These are phyloP conservation scores for Heterochromis multidens DNA, from an alignment of 2,113 vertebrate species.

Conservation along the genomic window DNA sequence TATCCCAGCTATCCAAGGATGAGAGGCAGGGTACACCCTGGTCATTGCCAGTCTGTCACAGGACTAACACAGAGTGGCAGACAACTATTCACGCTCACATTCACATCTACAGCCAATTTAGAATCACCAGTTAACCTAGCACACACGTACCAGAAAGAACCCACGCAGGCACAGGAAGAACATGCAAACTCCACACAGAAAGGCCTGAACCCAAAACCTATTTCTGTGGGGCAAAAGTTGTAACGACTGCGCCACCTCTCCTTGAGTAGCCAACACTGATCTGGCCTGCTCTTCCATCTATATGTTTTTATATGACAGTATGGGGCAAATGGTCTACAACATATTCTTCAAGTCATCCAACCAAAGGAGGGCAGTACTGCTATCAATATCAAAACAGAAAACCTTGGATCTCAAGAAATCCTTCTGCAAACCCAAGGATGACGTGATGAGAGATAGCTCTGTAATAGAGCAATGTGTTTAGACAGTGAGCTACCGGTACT, in stretches of 20 bases:
- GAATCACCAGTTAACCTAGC: neutral
- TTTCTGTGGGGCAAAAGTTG: neutral
- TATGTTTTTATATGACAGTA: neutral
- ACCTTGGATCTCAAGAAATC: neutral
- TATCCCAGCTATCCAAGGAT: neutral
- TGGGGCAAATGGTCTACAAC: neutral
- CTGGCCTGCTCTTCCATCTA: neutral
- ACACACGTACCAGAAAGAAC: neutral
- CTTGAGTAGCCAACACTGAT: neutral
- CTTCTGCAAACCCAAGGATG: neutral
- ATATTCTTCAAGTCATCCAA: neutral
- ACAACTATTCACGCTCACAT: neutral
- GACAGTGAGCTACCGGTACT: constrained; percentile 63
- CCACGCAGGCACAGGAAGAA: neutral
- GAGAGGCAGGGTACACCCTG: neutral
- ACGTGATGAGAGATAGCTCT: constrained; percentile 41
- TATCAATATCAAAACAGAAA: neutral
- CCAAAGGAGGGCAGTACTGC: constrained; percentile 9
- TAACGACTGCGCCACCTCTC: neutral
- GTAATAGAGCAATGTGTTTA: constrained; percentile 70
- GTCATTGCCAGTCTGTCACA: neutral
- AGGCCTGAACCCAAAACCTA: neutral
- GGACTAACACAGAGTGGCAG: neutral
- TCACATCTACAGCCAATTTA: neutral
- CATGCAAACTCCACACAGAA: neutral